Base-by-base conservation (phyloP, 35 echinoderm and acorn worm species). In the Lytechinus pictus region DNA sequence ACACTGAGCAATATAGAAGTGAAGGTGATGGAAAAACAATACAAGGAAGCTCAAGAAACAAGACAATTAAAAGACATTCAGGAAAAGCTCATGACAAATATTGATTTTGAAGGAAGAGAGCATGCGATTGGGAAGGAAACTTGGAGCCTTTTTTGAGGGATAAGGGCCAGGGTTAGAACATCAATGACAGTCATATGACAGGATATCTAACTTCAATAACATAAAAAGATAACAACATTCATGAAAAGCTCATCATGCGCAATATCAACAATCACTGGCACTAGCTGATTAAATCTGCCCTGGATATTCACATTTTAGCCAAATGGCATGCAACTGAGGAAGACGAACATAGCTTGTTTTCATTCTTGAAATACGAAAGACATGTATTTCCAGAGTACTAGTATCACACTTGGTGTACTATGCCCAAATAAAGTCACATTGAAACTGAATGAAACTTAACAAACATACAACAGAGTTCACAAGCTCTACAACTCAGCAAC, bases 101-200 rank as follows among this genome's bases (percentile, higher is more conserved):
- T n/a, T 79, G 4, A 79, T n/a, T 79, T 24, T 79, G 21, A 24
- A 79, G 66, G 66, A 79, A 79, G 66, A 79, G 8, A 24, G n/a
- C 14, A 79, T 8, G 19, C 19, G 66, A 79, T 24, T 79, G n/a
- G 66, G 66, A 79, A 79, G 66, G 66, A 79, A 79, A 79, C 14
- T 79, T 19, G 4, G n/a, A 16, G 19, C 66, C n/a, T 7, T 79
- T 79, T 79, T 79, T 79, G 66, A 79, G 66, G 66, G 61, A 79
- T 79, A 79, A 24, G 66, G 66, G 66, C 66, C 66, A 79, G 66
- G 66, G 66, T 79, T 79, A 79, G 66, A 79, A 79, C 66, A 79
- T 79, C 19, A 79, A 79, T 79, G 66, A 79, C 66, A 79, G n/a
- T 79, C 19, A 1, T 79, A 79, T 7, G 6, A 79, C 19, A 79